phyloP scores from a whole-genome alignment of 2,888 invertebrate genomes.

The Philereme transversata region DNA sequence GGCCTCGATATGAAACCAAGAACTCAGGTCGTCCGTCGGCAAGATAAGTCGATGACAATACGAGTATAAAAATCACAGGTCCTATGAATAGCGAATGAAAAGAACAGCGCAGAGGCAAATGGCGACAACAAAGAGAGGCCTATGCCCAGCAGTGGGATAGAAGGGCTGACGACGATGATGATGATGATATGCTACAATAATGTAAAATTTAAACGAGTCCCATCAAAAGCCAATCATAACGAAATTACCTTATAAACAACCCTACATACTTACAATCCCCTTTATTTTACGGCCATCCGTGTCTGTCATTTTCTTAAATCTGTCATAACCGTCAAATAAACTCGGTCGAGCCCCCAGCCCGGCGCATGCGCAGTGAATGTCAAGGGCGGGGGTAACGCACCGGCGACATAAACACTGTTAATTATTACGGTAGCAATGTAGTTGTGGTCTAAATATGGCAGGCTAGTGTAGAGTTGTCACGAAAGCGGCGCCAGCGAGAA shows the following conservation, averaged over 20 bases:
- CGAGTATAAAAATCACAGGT: too few species aligned
- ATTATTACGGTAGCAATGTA: conserved; percentile 22
- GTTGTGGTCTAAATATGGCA: conserved; percentile 19
- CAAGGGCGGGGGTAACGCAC: conserved; percentile 43
- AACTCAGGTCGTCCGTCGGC: too few species aligned
- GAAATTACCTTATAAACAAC: not conserved
- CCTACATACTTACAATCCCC: not conserved
- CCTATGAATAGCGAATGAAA: too few species aligned
- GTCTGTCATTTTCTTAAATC: conserved; percentile 24
- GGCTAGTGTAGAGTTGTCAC: conserved; percentile 6
- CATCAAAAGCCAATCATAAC: not conserved
- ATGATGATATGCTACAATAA: not conserved
- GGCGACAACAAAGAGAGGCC: too few species aligned
- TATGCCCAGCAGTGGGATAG: too few species aligned
- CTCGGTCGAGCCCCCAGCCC: conserved; percentile 44
- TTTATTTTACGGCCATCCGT: not conserved
- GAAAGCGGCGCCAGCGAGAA: conserved; percentile 1
- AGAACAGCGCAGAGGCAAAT: too few species aligned
- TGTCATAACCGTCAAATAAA: conserved; percentile 31
- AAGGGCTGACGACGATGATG: too few species aligned
- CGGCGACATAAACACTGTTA: conserved; percentile 21
- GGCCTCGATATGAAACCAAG: too few species aligned
- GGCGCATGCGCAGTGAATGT: conserved; percentile 43
- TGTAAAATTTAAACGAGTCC: not conserved
- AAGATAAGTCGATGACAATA: too few species aligned